Evolutionary conservation across 1,140 invertebrate species (phyloP).

Genomic region (Hypsibius dujardini): DNA sequence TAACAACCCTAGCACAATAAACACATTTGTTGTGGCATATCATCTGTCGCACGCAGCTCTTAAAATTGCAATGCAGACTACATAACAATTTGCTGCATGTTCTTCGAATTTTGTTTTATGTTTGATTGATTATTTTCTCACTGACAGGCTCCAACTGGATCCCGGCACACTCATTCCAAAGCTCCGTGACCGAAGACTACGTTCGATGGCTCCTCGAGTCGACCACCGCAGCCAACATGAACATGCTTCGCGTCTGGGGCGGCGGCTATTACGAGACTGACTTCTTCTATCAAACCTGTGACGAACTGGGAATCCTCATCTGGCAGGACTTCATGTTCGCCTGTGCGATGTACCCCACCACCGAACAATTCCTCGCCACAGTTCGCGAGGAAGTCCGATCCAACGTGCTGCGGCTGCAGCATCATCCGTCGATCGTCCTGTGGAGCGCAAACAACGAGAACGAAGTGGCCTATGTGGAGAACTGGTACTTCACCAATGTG

Average conservation of each 20-base stretch:
- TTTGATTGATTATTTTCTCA: not conserved
- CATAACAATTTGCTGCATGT: too few species aligned
- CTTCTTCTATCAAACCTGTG: conserved; percentile 59
- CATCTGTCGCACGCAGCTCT: too few species aligned
- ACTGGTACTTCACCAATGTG: conserved; percentile 44
- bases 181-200: conserved; percentile 42
- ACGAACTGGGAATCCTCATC: conserved; percentile 35
- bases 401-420: conserved; percentile 53
- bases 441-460: conserved; percentile 97
- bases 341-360: conserved; percentile 77
- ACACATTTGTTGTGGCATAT: too few species aligned
- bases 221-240: conserved; percentile 63
- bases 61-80: too few species aligned
- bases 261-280: conserved; percentile 87
- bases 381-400: conserved; percentile 54
- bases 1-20: too few species aligned
- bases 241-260: conserved; percentile 89
- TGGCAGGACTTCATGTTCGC: conserved; percentile 85
- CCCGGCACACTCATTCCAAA: conserved; percentile 68
- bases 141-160: conserved; percentile 65
- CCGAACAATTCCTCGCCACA: conserved; percentile 47
- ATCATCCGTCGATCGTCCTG: conserved; percentile 69
- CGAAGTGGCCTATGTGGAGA: conserved; percentile 62
- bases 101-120: not conserved
- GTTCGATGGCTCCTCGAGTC: conserved; percentile 45